Evolutionary conservation across 2,797 vertebrate species (phyloP).

Genomic region (Enteromius argenteus): DNA sequence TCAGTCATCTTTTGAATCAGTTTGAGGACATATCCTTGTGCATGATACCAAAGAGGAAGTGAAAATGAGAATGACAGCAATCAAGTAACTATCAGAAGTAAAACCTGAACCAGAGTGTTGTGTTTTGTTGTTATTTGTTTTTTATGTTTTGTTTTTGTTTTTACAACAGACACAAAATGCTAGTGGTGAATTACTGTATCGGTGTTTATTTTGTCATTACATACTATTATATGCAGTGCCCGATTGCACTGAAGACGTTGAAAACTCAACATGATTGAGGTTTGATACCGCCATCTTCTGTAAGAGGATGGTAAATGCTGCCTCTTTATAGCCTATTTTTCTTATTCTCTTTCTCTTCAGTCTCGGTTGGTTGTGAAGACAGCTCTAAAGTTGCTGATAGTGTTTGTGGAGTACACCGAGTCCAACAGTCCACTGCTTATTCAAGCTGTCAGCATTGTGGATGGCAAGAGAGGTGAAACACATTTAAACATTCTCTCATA

Average conservation of each 20-base stretch:
- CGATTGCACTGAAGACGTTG: not conserved
- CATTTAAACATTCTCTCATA: not conserved
- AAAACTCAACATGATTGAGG: not conserved
- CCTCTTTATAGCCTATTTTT: not conserved
- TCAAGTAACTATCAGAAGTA: not conserved
- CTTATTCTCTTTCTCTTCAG: constrained; percentile 69
- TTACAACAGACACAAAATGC: not conserved
- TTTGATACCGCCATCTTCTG: constrained; percentile 64
- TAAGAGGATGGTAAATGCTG: constrained; percentile 8
- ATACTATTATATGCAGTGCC: not conserved
- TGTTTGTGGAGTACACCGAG: constrained; percentile 94
- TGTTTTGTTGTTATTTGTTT: not conserved
- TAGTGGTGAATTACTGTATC: not conserved
- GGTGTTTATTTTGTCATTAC: not conserved
- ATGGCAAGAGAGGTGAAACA: constrained; percentile 79
- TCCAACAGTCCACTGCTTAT: constrained; percentile 88
- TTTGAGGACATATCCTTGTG: not conserved
- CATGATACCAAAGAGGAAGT: constrained; percentile 25
- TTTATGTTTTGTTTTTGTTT: not conserved
- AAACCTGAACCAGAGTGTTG: not conserved
- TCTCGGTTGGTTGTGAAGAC: constrained; percentile 96
- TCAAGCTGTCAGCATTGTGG: constrained; percentile 81
- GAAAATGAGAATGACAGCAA: constrained; percentile 43
- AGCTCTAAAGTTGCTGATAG: constrained; percentile 92
- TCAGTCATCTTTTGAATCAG: constrained; percentile 2